A percentile compares a stretch with the other conserved stretches of the same genome.
These are phyloP conservation scores for Tetrao urogallus DNA, from an alignment of 2,113 vertebrate species.

Conservation along the genomic window DNA sequence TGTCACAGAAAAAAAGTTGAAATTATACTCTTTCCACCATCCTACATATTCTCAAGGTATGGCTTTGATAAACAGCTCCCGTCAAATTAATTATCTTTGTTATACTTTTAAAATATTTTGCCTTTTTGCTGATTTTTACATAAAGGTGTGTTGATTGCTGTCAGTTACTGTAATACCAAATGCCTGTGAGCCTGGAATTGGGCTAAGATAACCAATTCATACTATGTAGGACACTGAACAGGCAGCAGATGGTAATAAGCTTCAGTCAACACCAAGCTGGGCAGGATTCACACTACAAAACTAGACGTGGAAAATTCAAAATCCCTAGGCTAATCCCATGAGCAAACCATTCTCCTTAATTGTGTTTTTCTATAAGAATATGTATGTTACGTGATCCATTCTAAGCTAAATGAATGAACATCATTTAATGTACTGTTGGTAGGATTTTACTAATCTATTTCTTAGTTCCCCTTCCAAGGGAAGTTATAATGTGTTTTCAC, in stretches of 20 bases:
- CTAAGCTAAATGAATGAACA: slow-evolving; percentile 66
- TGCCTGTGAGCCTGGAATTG: slow-evolving; percentile 4
- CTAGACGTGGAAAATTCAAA: slow-evolving; percentile 50
- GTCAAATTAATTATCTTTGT: background rate
- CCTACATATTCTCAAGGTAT: background rate
- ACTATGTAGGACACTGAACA: slow-evolving; percentile 33
- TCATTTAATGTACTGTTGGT: slow-evolving; percentile 53
- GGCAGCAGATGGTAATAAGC: slow-evolving; percentile 52
- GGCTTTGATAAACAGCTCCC: background rate
- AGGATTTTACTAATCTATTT: slow-evolving; percentile 70
- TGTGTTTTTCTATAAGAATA: slow-evolving; percentile 53
- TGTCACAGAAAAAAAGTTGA: background rate
- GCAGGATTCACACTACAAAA: slow-evolving; percentile 24
- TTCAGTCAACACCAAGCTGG: slow-evolving; percentile 42
- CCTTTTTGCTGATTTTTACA: background rate
- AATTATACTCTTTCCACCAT: background rate
- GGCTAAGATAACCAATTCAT: background rate
- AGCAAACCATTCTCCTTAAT: slow-evolving; percentile 41
- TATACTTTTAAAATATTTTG: background rate
- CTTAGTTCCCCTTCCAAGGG: slow-evolving; percentile 58
- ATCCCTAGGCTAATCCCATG: slow-evolving; percentile 54
- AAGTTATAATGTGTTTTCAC: slow-evolving; percentile 71
- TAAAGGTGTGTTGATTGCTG: slow-evolving; percentile 8
- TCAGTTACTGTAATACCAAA: background rate
- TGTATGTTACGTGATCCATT: slow-evolving; percentile 26